Conservation (phyloP, 2,888 invertebrate species). For the Epinotia brunnichana region DNA sequence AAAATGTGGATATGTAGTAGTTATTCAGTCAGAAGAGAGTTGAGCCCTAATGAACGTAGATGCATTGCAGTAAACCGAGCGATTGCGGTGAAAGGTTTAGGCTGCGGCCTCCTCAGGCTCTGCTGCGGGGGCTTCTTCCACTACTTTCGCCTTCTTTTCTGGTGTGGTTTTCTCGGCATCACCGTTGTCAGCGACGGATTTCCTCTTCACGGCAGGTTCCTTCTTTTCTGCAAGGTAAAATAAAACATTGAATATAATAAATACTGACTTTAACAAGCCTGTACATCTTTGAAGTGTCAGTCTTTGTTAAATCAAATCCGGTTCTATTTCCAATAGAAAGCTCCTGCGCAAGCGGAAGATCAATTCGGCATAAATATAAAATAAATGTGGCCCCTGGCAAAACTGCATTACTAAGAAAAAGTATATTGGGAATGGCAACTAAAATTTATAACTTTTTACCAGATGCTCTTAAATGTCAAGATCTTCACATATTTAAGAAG, state of each 20-base stretch:
- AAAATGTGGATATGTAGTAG: slow-evolving; percentile 64
- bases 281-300: no score
- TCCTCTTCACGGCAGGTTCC: slow-evolving; percentile 86
- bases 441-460: no score
- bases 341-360: no score
- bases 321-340: no score
- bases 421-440: no score
- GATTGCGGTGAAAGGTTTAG: slow-evolving; percentile 65
- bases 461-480: no score
- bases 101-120: slow-evolving; percentile 85
- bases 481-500: no score
- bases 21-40: slow-evolving; percentile 59
- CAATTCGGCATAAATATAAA: no score
- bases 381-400: no score
- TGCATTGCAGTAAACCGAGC: slow-evolving; percentile 83
- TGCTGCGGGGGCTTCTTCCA: slow-evolving; percentile 82
- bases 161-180: slow-evolving; percentile 86
- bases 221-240: slow-evolving; percentile 71
- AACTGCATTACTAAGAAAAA: no score
- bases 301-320: no score
- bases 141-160: slow-evolving; percentile 89
- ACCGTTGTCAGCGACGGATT: slow-evolving; percentile 84
- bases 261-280: no score
- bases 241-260: slow-evolving; percentile 9
- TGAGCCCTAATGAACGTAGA: slow-evolving; percentile 76